Base-by-base conservation (phyloP, 2,888 invertebrate species). In the Drosophila kokeensis region DNA sequence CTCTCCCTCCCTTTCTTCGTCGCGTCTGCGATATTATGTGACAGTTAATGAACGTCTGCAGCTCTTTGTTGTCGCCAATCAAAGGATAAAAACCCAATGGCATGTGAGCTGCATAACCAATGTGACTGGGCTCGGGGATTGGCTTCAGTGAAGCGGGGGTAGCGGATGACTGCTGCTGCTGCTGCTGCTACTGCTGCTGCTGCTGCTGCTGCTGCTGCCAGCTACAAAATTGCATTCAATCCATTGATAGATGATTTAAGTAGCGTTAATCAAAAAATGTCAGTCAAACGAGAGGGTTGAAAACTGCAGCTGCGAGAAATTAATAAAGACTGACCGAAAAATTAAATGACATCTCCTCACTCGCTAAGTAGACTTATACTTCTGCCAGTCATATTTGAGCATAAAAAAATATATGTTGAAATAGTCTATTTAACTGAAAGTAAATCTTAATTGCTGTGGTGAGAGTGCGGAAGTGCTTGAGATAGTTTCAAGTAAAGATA, bases 1-100 rank as follows among this genome's bases (percentile, higher is more conserved):
- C 34, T 21, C 36, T 30, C 13, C 18, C 24, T 5, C 18, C 27
- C 15, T 38, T 48, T 15, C 7, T 18, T 50, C n/a, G 15, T 40
- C 59, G 45, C 15, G 58, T 53, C 73, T 73, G 82, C 55, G 81
- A 67, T 70, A 73, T 71, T 87, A 62, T 73, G 73, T 82, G 85
- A 87, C 84, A 84, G 83, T 71, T 84, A 85, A 84, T 87, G 84
- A 87, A 87, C 83, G 76, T 73, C 74, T 73, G 76, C 59, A 70
- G 62, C 71, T 69, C 73, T 81, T 73, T 68, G 72, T 84, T 78
- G 69, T 66, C 73, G 76, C 87, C 79, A 84, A 87, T 84, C 87
- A 84, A 79, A 78, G 81, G 73, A 76, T 70, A 49, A 60, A 59
- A 60, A 11, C 30, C 29, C 38, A 29, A 62, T 54, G 54, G 38